phyloP scores from a whole-genome alignment of 1,140 invertebrate species.

The Lepidurus arcticus region DNA sequence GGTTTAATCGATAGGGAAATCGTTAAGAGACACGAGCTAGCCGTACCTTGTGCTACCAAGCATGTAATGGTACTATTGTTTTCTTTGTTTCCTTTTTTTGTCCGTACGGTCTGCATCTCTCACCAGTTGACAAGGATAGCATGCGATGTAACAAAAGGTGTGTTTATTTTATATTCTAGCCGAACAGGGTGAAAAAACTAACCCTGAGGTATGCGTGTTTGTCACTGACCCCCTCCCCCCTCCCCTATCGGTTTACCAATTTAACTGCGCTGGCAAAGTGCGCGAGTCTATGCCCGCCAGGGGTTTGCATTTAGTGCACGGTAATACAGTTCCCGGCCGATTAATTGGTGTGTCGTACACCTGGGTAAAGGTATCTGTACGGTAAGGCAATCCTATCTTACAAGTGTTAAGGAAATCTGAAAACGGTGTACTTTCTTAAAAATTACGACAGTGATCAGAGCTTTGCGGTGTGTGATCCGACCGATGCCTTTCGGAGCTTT shows the following conservation, averaged over 20 bases:
- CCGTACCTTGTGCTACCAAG: neutral
- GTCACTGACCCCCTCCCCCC: neutral
- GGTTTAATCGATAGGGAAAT: conserved; percentile 14
- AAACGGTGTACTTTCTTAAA: no score
- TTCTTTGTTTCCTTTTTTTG: neutral
- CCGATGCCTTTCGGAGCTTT: no score
- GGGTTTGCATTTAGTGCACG: conserved; percentile 20
- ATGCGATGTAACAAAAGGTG: neutral
- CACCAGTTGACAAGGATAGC: neutral
- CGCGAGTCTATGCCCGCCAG: neutral
- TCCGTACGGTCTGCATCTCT: neutral
- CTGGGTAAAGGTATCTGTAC: no score
- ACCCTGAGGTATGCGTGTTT: neutral
- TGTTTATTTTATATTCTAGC: neutral
- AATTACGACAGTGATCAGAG: no score
- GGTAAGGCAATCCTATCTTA: no score
- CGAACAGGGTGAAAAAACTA: neutral
- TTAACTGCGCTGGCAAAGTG: neutral
- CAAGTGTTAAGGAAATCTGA: no score
- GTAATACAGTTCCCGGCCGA: no score
- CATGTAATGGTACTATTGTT: neutral
- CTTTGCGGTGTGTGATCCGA: no score
- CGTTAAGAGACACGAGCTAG: neutral
- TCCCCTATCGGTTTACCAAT: neutral
- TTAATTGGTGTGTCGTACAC: no score